phyloP scores from a whole-genome alignment of 2,888 invertebrate species.

The Steinernema scapterisci region DNA sequence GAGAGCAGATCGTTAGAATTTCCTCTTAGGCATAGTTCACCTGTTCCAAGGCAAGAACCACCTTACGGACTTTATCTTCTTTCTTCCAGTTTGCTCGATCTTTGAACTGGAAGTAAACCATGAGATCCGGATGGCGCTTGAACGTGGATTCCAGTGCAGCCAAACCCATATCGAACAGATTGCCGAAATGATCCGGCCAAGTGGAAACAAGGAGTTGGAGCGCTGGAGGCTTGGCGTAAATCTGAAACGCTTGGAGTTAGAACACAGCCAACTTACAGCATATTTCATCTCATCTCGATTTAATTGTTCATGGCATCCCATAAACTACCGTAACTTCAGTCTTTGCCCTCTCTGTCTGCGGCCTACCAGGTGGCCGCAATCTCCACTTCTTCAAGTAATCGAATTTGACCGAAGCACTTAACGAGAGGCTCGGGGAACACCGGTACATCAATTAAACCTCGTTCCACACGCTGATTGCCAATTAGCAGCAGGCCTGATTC shows the following conservation, averaged over 20 bases:
- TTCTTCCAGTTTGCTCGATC: constrained; percentile 23
- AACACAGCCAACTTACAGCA: neutral
- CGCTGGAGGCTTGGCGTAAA: neutral
- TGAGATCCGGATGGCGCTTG: constrained; percentile 19
- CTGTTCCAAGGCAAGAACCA: constrained; percentile 29
- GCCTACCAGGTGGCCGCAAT: too few species aligned
- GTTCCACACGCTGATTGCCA: neutral
- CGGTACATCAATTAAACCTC: neutral
- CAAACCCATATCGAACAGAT: constrained; percentile 29
- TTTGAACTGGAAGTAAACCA: constrained; percentile 27
- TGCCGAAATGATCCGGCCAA: constrained; percentile 28
- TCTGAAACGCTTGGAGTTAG: neutral
- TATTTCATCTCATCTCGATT: too few species aligned
- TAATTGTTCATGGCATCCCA: too few species aligned
- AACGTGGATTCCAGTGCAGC: constrained; percentile 16
- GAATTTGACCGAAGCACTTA: too few species aligned
- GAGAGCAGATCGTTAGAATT: neutral
- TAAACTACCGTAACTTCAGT: too few species aligned
- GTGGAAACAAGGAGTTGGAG: neutral
- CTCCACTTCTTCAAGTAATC: too few species aligned
- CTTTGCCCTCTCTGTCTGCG: too few species aligned
- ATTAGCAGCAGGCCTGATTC: neutral
- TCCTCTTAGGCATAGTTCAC: neutral
- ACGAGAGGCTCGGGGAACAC: too few species aligned
- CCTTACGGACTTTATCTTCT: constrained; percentile 21